Conservation (phyloP, 2,113 vertebrate genomes). For the Echinops telfairi region DNA sequence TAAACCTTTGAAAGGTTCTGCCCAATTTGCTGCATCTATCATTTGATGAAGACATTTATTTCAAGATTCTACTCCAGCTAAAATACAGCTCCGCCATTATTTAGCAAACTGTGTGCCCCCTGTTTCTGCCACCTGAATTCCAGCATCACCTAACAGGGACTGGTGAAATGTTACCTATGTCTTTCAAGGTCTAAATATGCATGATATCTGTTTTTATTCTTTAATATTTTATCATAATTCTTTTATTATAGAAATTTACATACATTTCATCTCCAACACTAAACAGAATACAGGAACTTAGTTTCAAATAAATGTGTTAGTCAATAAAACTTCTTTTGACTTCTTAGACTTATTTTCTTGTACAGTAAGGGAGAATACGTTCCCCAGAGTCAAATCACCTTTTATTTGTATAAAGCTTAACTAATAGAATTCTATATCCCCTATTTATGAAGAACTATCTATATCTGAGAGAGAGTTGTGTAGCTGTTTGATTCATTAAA, state of each 20-base stretch:
- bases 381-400: not conserved
- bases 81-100: not conserved
- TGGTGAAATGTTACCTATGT: not conserved
- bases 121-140: not conserved
- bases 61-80: not conserved
- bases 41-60: not conserved
- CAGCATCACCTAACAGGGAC: not conserved
- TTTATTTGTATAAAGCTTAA: not conserved
- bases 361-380: not conserved
- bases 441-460: not conserved
- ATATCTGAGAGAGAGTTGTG: not conserved
- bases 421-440: not conserved
- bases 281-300: constrained; percentile 10
- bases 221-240: not conserved
- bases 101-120: not conserved
- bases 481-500: constrained; percentile 27
- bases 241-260: not conserved
- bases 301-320: not conserved
- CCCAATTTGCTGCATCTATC: not conserved
- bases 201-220: not conserved
- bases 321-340: not conserved
- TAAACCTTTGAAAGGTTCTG: not conserved
- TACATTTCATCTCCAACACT: constrained; percentile 19
- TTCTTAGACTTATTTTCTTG: constrained; percentile 7
- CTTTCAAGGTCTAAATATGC: not conserved